Percentiles rank a stretch among this genome's conserved stretches.
Conservation (phyloP, 2,797 vertebrate species). For the Arrhamphus sclerolepis region DNA sequence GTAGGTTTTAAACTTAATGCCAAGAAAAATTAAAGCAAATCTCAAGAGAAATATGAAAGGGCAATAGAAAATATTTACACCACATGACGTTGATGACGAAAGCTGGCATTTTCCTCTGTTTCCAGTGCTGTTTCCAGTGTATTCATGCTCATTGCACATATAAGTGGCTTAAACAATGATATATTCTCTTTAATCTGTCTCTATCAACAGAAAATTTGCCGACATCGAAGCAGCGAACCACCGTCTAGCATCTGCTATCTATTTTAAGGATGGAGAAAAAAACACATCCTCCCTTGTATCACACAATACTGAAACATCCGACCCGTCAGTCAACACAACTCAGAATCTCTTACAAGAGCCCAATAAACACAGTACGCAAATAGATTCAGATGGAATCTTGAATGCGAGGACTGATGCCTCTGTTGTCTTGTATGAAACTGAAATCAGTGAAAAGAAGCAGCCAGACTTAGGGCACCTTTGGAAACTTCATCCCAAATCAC, state of each 20-base stretch:
- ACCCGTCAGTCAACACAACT: constrained; percentile 18
- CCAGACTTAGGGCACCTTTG: constrained; percentile 34
- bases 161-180: too few relatives aligned
- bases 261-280: constrained; percentile 61
- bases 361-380: neutral
- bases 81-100: too few relatives aligned
- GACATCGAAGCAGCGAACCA: constrained; percentile 86
- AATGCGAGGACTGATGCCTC: constrained; percentile 6
- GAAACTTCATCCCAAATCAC: constrained; percentile 36
- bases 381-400: constrained; percentile 1
- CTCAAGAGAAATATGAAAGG: too few relatives aligned
- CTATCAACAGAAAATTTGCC: constrained; percentile 82
- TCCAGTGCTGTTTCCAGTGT: too few relatives aligned
- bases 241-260: constrained; percentile 74
- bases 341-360: constrained; percentile 27
- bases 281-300: constrained; percentile 18
- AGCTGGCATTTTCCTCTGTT: too few relatives aligned
- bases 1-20: neutral
- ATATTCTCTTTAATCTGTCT: neutral
- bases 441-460: constrained; percentile 38
- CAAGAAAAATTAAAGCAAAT: too few relatives aligned
- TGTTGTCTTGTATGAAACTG: constrained; percentile 27
- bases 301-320: constrained; percentile 27
- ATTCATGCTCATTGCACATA: too few relatives aligned
- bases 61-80: too few relatives aligned